Evolutionary conservation across 2,113 vertebrate genomes (phyloP).

Genomic region (Alligator sinensis): DNA sequence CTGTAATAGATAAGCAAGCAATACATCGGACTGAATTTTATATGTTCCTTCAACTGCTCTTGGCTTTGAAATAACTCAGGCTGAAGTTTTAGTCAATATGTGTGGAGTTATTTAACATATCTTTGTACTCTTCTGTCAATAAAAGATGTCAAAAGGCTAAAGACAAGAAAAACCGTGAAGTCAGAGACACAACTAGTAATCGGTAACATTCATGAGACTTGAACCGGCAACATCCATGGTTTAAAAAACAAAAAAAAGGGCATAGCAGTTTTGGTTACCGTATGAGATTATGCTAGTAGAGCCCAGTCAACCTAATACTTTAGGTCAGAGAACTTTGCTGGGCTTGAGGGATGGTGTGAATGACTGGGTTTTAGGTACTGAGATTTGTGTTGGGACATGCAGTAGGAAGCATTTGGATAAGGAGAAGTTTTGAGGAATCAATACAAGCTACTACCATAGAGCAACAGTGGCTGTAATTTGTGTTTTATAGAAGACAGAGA

Average conservation of each 20-base stretch:
- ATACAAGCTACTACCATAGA: not conserved
- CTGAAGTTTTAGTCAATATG: constrained; percentile 68
- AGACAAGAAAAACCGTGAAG: constrained; percentile 19
- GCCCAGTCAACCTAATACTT: too few relatives aligned
- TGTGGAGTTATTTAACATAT: constrained; percentile 60
- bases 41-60: constrained; percentile 27
- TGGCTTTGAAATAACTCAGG: constrained; percentile 60
- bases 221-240: not conserved
- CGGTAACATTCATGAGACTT: not conserved
- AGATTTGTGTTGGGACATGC: fast-evolving
- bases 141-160: constrained; percentile 55
- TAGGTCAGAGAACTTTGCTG: too few relatives aligned
- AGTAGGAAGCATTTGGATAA: not conserved
- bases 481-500: too few relatives aligned
- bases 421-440: not conserved
- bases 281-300: too few relatives aligned
- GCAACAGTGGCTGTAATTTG: too few relatives aligned
- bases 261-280: not conserved
- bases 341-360: too few relatives aligned
- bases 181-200: not conserved
- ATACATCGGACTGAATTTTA: constrained; percentile 45
- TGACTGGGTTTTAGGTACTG: fast-evolving
- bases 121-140: constrained; percentile 46
- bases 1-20: not conserved
- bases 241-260: fast-evolving